Percentiles rank a stretch among this genome's conserved stretches.
Evolutionary conservation across 1,140 invertebrate species (phyloP).

Genomic region (Physella acuta): DNA sequence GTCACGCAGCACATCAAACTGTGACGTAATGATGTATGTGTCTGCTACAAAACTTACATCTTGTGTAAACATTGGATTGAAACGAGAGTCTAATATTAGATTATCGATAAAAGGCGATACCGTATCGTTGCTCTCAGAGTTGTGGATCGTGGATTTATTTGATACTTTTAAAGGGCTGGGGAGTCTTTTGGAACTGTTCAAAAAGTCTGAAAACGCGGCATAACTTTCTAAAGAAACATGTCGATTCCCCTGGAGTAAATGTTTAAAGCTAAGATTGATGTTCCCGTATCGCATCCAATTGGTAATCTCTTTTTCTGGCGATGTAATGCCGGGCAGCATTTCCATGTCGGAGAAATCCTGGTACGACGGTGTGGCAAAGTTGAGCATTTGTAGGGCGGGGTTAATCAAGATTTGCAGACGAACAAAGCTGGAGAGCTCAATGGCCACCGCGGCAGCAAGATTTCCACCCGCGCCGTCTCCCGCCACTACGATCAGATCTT

Average conservation of each 20-base stretch:
- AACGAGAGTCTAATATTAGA: constrained; percentile 33
- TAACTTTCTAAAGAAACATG: constrained; percentile 35
- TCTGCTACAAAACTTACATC: constrained; percentile 36
- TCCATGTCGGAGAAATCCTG: constrained; percentile 36
- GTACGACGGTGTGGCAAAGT: constrained; percentile 54
- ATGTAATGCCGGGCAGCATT: constrained; percentile 41
- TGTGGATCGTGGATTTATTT: constrained; percentile 26
- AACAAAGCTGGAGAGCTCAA: constrained; percentile 7
- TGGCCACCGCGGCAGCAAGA: constrained; percentile 48
- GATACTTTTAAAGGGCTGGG: constrained; percentile 35
- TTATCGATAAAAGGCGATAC: constrained; percentile 30
- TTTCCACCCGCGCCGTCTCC: constrained; percentile 56
- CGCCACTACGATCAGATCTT: constrained; percentile 42
- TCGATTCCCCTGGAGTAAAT: constrained; percentile 35
- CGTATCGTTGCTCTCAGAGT: neutral
- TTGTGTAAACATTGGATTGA: constrained; percentile 38
- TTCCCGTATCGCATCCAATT: constrained; percentile 45
- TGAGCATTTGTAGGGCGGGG: constrained; percentile 49
- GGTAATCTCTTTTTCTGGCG: constrained; percentile 34
- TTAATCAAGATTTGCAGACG: constrained; percentile 48
- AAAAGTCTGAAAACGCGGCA: constrained; percentile 22
- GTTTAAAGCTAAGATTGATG: constrained; percentile 16
- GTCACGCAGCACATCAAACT: constrained; percentile 51
- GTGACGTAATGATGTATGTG: constrained; percentile 49
- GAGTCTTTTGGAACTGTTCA: constrained; percentile 39